Conservation (phyloP, 1,140 invertebrate species). For the Apis florea region DNA sequence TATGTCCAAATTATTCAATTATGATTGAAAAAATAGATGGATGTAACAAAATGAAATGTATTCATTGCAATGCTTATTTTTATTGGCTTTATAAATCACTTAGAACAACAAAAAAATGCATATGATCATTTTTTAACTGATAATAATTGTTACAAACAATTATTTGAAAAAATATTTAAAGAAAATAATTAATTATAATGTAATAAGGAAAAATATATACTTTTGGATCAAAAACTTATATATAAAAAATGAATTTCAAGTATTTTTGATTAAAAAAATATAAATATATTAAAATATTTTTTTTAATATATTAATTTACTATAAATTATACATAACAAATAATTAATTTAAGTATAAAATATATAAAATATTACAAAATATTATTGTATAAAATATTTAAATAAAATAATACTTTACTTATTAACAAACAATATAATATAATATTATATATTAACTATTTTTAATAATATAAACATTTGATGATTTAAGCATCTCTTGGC, state of each 20-base stretch:
- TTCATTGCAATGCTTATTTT: neutral
- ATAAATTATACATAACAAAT: neutral
- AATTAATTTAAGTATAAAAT: no score
- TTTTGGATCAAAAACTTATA: no score
- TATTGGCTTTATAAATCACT: conserved; percentile 2
- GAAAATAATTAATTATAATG: neutral
- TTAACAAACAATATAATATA: conserved; percentile 12
- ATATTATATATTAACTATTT: neutral
- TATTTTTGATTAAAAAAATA: neutral
- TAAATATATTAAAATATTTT: neutral
- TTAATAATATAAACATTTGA: neutral
- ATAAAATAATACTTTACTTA: neutral
- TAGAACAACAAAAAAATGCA: neutral
- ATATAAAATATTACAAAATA: neutral
- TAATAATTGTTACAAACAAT: neutral
- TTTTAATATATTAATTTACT: no score
- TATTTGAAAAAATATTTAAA: neutral
- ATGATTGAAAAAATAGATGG: neutral
- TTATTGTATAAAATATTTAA: neutral
- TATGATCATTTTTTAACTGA: neutral
- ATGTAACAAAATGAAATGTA: conserved; percentile 22
- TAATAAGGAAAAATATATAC: no score
- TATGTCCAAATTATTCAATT: conserved; percentile 22
- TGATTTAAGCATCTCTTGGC: conserved; percentile 14
- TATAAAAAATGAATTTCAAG: neutral